Evolutionary conservation across 1,140 invertebrate genomes (phyloP).

Genomic region (Melanaphis sacchari): DNA sequence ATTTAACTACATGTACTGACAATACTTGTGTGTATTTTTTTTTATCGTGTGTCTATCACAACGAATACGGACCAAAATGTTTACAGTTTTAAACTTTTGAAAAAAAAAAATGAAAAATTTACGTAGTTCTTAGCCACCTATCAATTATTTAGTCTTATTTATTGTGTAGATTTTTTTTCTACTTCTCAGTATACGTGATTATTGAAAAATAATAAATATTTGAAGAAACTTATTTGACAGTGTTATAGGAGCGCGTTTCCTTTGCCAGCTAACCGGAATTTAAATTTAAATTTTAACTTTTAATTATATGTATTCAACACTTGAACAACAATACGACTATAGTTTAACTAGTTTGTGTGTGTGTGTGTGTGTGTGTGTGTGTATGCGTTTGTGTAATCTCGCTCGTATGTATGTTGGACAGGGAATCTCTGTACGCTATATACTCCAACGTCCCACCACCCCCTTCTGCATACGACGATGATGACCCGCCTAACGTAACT

Average conservation of each 20-base stretch:
- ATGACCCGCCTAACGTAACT: neutral
- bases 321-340: conserved; percentile 33
- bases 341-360: conserved; percentile 18
- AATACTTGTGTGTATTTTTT: conserved; percentile 56
- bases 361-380: neutral
- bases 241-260: conserved; percentile 48
- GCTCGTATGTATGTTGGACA: neutral
- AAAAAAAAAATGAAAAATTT: conserved; percentile 32
- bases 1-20: conserved; percentile 57
- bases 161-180: conserved; percentile 57
- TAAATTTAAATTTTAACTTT: conserved; percentile 34
- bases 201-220: conserved; percentile 50
- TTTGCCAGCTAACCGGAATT: neutral
- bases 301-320: conserved; percentile 22
- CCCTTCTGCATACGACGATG: neutral
- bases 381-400: neutral
- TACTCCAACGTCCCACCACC: neutral
- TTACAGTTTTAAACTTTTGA: conserved; percentile 28
- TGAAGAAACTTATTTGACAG: conserved; percentile 55
- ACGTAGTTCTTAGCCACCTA: conserved; percentile 54
- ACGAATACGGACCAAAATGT: conserved; percentile 54
- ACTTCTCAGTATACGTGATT: conserved; percentile 56
- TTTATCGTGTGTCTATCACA: conserved; percentile 38
- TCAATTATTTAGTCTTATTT: conserved; percentile 56
- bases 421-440: conserved; percentile 24